Base-by-base conservation (phyloP, 2,797 vertebrate genomes). In the Pygocentrus nattereri region DNA sequence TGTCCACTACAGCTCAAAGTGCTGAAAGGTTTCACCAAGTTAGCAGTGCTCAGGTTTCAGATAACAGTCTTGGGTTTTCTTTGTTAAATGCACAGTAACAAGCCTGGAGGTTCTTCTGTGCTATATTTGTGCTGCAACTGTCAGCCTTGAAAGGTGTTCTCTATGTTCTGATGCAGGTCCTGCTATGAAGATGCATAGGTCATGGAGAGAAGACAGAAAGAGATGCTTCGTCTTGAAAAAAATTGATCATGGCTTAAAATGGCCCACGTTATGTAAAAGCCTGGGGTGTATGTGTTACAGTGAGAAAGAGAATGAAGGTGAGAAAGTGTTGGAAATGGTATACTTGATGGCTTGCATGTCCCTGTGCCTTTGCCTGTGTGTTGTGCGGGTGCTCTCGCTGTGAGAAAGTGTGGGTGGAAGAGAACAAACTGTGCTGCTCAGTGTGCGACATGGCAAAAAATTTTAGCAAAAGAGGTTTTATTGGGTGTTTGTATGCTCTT, bases 401-500 rank as follows among this genome's bases (percentile, higher is more conserved):
- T 76, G 79, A 41, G 84, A 79, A 61, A 69, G 62, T 85, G 87
- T 84, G 77, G 30, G 77, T 85, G 78, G 81, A 86, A 27, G 41
- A 88, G 88, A 88, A 87, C 82, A 87, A 88, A 85, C 82, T 87
- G 86, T 88, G 21, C 82, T 77, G 65, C 67, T 87, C 25, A 85
- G 75, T 84, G 68, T 74, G 52, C 23, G 12, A 54, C 75, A 31
- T 13, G 72, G 44, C 31, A 82, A 70, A 44, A 72, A 67, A n/a
- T 41, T 8, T 65, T 27, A 23, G 47, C 15, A 21, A 16, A 7
- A 61, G 19, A 59, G 3, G 18, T n/a, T 74, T 71, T 59, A 69
- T 21, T 56, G 16, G 73, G 56, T 68, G 27, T 31, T 18, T 38
- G 27, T 69, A 41, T 52, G 50, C 38, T 68, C 12, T 65, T 58